A percentile compares a stretch with the other conserved stretches of the same genome.
phyloP scores from a whole-genome alignment of 1,140 invertebrate species.

The Daktulosphaira vitifoliae region DNA sequence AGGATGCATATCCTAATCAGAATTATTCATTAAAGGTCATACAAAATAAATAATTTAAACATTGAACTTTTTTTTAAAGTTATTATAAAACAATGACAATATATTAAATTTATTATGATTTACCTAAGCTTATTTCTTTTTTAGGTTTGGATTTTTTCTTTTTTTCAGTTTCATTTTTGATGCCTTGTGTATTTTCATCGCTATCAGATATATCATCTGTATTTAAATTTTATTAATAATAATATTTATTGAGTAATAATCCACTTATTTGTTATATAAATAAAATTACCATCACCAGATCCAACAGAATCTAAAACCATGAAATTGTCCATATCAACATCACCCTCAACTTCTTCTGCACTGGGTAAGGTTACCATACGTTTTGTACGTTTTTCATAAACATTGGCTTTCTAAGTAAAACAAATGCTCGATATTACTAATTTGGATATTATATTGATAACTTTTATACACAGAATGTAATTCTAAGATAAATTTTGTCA shows the following conservation, averaged over 20 bases:
- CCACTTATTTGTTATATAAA: neutral
- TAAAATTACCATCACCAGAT: conserved; percentile 56
- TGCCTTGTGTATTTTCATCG: conserved; percentile 51
- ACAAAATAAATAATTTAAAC: too few relatives aligned
- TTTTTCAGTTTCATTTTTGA: conserved; percentile 43
- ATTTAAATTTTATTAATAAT: conserved; percentile 28
- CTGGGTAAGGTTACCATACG: conserved; percentile 37
- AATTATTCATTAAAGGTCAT: too few relatives aligned
- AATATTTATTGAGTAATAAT: too few relatives aligned
- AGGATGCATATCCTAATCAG: too few relatives aligned
- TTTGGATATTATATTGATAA: too few relatives aligned
- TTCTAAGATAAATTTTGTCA: too few relatives aligned
- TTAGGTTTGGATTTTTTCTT: conserved; percentile 49
- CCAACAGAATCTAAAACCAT: conserved; percentile 75
- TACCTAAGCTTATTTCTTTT: conserved; percentile 49
- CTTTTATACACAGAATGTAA: too few relatives aligned
- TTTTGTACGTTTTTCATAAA: conserved; percentile 15
- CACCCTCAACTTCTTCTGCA: conserved; percentile 56
- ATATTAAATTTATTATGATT: too few relatives aligned
- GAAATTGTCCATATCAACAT: conserved; percentile 70
- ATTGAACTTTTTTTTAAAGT: too few relatives aligned
- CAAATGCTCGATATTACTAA: neutral
- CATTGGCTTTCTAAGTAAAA: conserved; percentile 10
- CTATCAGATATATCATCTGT: conserved; percentile 51
- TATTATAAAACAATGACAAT: too few relatives aligned